Evolutionary conservation across 2,113 vertebrate species (phyloP).

Genomic region (Aptenodytes forsteri): DNA sequence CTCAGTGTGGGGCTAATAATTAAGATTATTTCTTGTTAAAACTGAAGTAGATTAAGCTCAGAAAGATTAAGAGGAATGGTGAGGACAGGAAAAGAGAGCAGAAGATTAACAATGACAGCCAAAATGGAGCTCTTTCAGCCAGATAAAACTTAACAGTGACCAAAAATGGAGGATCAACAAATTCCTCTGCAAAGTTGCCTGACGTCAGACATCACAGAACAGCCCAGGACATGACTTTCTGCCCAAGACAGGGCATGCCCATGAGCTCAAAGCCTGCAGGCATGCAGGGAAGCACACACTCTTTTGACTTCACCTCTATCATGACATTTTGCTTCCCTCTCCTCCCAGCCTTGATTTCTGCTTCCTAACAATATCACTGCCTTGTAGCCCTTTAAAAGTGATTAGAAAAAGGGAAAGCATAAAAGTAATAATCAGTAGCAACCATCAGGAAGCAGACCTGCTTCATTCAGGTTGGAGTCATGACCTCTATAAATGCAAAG

Average conservation of each 20-base stretch:
- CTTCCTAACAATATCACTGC: neutral
- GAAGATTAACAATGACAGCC: neutral
- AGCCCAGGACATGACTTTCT: neutral
- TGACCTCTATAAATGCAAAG: slow-evolving; percentile 34
- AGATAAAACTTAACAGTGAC: neutral
- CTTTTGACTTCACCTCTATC: neutral
- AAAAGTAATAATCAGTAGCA: neutral
- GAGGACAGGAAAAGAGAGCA: neutral
- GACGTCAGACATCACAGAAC: neutral
- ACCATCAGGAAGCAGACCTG: slow-evolving; percentile 29
- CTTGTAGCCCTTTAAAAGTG: neutral
- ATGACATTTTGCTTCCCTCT: neutral
- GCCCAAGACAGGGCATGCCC: neutral
- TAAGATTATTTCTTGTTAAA: neutral
- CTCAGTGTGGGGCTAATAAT: neutral
- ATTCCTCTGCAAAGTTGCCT: neutral
- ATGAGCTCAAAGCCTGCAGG: neutral
- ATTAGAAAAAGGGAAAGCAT: neutral
- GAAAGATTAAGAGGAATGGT: neutral
- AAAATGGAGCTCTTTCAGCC: neutral
- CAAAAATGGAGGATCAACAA: neutral
- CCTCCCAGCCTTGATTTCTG: neutral
- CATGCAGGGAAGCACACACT: neutral
- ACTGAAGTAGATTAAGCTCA: neutral
- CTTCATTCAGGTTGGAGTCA: neutral